Percentiles rank a stretch among this genome's conserved stretches.
phyloP scores from a whole-genome alignment of 2,888 invertebrate species.

The Gandaritis pyraliata region DNA sequence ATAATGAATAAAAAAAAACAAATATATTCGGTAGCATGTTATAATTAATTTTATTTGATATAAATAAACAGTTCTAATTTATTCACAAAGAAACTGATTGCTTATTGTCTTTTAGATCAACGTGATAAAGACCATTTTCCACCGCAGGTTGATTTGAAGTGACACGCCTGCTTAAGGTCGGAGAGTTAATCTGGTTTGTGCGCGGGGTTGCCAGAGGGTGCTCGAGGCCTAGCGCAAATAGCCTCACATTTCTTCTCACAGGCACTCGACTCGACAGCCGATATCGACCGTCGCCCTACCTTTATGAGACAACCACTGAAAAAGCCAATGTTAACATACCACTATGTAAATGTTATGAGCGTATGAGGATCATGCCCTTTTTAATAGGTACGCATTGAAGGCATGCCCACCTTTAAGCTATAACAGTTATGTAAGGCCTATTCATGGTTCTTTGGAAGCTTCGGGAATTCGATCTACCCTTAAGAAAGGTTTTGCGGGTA shows the following conservation, averaged over 20 bases:
- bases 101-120: neutral
- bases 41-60: too few relatives aligned
- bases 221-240: constrained; percentile 71
- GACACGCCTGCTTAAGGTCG: constrained; percentile 46
- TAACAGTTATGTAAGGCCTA: constrained; percentile 19
- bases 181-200: constrained; percentile 73
- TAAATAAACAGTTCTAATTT: too few relatives aligned
- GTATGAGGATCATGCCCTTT: constrained; percentile 37
- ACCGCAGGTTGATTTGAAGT: constrained; percentile 6
- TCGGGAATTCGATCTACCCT: constrained; percentile 17
- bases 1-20: too few relatives aligned
- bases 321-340: constrained; percentile 51
- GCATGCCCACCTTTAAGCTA: constrained; percentile 12
- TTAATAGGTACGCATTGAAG: constrained; percentile 24
- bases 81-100: neutral
- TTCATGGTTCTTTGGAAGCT: constrained; percentile 13
- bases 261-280: constrained; percentile 68
- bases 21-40: too few relatives aligned
- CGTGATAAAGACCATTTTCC: constrained; percentile 5
- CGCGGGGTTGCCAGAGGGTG: constrained; percentile 59
- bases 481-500: constrained; percentile 11
- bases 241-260: constrained; percentile 72
- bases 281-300: constrained; percentile 66
- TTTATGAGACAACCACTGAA: constrained; percentile 63
- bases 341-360: constrained; percentile 40